Base-by-base conservation (phyloP, 1,140 invertebrate genomes). In the Neotoxoptera formosana region DNA sequence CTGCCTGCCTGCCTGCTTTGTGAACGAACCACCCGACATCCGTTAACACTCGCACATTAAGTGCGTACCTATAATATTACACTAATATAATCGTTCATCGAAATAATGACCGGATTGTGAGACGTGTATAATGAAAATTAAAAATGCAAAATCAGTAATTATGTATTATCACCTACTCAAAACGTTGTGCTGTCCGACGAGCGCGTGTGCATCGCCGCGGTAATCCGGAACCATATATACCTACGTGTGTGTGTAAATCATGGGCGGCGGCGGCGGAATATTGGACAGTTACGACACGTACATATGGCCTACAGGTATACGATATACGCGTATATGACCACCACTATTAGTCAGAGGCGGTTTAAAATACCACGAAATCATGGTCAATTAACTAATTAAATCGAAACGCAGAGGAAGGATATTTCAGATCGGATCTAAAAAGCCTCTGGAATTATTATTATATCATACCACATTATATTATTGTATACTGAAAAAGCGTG, bases 381-480 rank as follows among this genome's bases (percentile, higher is more conserved):
- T 21, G 90, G 67, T 83, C 90, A 91, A 91, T 91, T 91, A 91
- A 83, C 76, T 83, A 83, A 91, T 91, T 83, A 91, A 81, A 48
- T 45, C 11, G 53, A 67, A 90, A 67, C 2, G 41, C 36, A 30
- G 9, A 25, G 53, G 36, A 90, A 60, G 25, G 25, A 14, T n/a
- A n/a, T 60, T 67, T 90, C 56, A 25, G 89, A 67, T 90, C 36
- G 89, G 53, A 90, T 90, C 56, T 67, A 67, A 67, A 90, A 67
- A 90, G 53, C 89, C 53, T 90, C 36, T 67, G 89, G 89, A 67
- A 90, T 90, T 89, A 36, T 87, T 48, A 30, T n/a, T n/a, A n/a
- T n/a, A n/a, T n/a, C 30, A 47, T 89, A 84, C 34, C 83, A 25
- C 25, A 89, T 88, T 23, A 36, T 36, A n/a, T n/a, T 76, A 76